Conservation (phyloP, 2,113 vertebrate species). For the Clarias batrachus region DNA sequence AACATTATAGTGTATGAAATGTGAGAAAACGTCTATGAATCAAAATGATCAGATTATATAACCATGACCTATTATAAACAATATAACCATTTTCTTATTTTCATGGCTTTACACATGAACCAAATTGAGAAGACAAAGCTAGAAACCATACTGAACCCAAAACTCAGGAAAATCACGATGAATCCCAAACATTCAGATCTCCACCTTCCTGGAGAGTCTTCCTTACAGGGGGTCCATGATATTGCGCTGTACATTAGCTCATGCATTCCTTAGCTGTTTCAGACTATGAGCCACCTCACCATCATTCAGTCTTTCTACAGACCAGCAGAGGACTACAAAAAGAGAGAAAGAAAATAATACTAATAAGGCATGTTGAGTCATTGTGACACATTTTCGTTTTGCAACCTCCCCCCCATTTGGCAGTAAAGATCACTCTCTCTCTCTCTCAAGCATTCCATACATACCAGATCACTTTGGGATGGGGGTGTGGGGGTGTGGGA, state of each 20-base stretch:
- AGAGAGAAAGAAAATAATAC: background rate
- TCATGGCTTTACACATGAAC: background rate
- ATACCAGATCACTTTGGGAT: constrained; percentile 23
- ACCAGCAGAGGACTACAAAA: constrained; percentile 1
- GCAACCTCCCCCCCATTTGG: background rate
- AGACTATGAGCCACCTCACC: background rate
- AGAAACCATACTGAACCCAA: too few relatives aligned
- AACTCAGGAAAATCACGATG: too few relatives aligned
- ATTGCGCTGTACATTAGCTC: background rate
- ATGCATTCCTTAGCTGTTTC: background rate
- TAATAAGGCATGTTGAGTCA: constrained; percentile 14
- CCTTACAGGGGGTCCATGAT: background rate
- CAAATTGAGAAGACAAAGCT: too few relatives aligned
- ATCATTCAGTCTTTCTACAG: background rate
- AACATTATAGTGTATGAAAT: too few relatives aligned
- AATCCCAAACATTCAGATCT: background rate
- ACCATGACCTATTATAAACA: too few relatives aligned
- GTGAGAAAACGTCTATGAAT: too few relatives aligned
- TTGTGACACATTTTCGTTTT: background rate
- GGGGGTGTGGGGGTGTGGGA: too few relatives aligned
- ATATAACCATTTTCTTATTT: background rate
- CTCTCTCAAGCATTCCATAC: constrained; percentile 26
- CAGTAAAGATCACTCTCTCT: background rate
- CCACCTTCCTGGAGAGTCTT: background rate
- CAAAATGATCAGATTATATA: too few relatives aligned